Conservation (phyloP, 2,888 invertebrate genomes). For the Gortyna flavago region DNA sequence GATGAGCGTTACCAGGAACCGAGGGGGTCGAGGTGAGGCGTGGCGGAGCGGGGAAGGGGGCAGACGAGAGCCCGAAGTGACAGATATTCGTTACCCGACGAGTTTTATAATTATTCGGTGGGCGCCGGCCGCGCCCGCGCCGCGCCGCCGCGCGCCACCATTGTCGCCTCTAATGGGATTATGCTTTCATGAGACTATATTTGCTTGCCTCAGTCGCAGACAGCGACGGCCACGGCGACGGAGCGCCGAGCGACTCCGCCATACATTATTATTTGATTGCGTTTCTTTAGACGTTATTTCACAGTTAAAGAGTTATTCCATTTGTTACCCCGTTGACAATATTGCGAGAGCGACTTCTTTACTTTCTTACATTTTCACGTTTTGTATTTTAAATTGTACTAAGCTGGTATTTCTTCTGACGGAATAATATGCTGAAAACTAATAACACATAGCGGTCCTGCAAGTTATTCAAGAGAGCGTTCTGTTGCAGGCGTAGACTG, state of each 20-base stretch:
- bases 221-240: slow-evolving; percentile 16
- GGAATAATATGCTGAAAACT: slow-evolving; percentile 5
- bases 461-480: slow-evolving; percentile 27
- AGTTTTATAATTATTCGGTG: slow-evolving; percentile 44
- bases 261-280: slow-evolving; percentile 61
- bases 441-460: slow-evolving; percentile 3
- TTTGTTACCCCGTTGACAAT: slow-evolving; percentile 27
- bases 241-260: slow-evolving; percentile 14
- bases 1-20: slow-evolving; percentile 22
- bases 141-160: no score
- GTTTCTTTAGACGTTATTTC: slow-evolving; percentile 52
- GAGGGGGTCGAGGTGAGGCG: background rate
- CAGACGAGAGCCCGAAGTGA: background rate
- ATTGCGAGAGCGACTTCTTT: slow-evolving; percentile 17
- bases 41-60: background rate
- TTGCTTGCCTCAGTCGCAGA: slow-evolving; percentile 42
- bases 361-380: slow-evolving; percentile 4
- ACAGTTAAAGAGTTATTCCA: slow-evolving; percentile 46
- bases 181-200: slow-evolving; percentile 62
- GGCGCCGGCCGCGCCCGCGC: background rate
- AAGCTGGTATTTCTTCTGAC: background rate
- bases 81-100: slow-evolving; percentile 29
- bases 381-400: slow-evolving; percentile 17
- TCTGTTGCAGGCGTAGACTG: background rate
- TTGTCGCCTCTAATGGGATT: slow-evolving; percentile 51